These are phyloP conservation scores for Brachypteracias leptosomus DNA, from an alignment of 2,113 vertebrate genomes.

Conservation along the genomic window DNA sequence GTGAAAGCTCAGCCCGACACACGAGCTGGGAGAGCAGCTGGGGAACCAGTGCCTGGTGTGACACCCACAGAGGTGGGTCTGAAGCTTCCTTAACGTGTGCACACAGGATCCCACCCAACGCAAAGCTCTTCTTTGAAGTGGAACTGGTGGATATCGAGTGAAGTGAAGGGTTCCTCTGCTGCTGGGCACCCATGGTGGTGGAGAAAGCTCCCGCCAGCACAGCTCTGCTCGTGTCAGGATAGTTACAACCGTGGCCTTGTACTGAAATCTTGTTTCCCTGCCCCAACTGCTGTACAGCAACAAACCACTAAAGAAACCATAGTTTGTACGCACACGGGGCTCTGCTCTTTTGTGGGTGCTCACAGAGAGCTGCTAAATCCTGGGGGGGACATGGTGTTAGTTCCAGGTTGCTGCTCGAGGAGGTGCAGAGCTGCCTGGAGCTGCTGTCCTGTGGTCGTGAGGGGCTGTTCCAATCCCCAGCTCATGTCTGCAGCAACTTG, in stretches of 20 bases:
- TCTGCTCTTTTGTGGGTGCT: not conserved
- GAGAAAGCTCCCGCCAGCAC: not conserved
- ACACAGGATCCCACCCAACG: conserved; percentile 93
- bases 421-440: not conserved
- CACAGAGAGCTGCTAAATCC: not conserved
- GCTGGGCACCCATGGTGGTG: not conserved
- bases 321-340: not conserved
- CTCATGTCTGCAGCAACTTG: not conserved
- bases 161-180: not conserved
- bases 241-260: conserved; percentile 12
- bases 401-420: not conserved
- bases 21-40: not conserved
- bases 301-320: conserved; percentile 25
- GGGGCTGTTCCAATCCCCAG: not conserved
- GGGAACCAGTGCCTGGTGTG: not conserved
- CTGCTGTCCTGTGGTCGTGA: too few species aligned
- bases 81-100: conserved; percentile 75
- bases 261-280: not conserved
- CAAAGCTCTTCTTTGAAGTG: conserved; percentile 94
- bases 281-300: not conserved
- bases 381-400: too few species aligned
- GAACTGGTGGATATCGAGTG: conserved; percentile 92
- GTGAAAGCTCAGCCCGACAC: not conserved
- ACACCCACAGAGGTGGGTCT: too few species aligned
- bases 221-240: not conserved